Percentiles rank a stretch among this genome's conserved stretches.
Evolutionary conservation across 2,113 vertebrate species (phyloP).

Genomic region (Oryzias celebensis): DNA sequence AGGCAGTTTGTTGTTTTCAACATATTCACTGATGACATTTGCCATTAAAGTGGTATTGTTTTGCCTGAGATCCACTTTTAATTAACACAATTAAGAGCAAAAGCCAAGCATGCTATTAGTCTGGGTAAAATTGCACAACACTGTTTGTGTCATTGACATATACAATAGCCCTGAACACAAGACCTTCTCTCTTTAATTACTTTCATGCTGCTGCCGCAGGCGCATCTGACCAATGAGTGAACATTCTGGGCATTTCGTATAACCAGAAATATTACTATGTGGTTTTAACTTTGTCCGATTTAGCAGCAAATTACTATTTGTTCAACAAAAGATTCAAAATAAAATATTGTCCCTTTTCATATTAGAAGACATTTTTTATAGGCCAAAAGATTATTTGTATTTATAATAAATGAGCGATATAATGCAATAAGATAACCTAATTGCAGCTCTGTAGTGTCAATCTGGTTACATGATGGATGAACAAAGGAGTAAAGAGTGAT

Average conservation of each 20-base stretch:
- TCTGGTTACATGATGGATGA: too few species aligned
- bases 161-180: neutral
- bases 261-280: too few species aligned
- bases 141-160: neutral
- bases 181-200: neutral
- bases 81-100: neutral
- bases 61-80: neutral
- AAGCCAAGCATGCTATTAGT: neutral
- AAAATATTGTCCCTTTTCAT: too few species aligned
- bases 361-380: too few species aligned
- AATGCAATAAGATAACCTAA: too few species aligned
- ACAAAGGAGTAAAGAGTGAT: too few species aligned
- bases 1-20: neutral
- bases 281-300: too few species aligned
- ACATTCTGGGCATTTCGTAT: neutral
- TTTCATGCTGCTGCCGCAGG: neutral
- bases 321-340: too few species aligned
- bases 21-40: neutral
- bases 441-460: too few species aligned
- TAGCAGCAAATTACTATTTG: too few species aligned
- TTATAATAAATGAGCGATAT: too few species aligned
- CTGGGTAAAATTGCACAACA: neutral
- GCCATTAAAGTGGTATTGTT: neutral
- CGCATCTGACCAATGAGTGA: neutral
- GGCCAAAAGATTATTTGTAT: too few species aligned